A percentile compares a stretch with the other conserved stretches of the same genome.
Conservation (phyloP, 1,140 invertebrate species). For the Drosophila bocki region DNA sequence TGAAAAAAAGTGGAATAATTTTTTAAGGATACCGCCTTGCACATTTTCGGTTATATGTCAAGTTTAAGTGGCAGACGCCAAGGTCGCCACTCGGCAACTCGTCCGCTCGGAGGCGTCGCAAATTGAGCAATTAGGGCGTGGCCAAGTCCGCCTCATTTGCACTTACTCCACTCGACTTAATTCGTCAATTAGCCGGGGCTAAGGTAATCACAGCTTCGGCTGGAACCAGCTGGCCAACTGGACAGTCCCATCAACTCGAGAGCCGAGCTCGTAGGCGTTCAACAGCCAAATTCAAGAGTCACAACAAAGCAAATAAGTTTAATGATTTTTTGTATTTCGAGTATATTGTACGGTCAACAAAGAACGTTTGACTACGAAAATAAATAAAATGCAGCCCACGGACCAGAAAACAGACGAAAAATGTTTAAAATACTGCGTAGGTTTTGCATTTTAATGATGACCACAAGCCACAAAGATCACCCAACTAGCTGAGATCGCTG, state of each 20-base stretch:
- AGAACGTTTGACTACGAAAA: slow-evolving; percentile 80
- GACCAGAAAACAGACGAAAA: slow-evolving; percentile 34
- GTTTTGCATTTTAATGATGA: slow-evolving; percentile 77
- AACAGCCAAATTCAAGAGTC: slow-evolving; percentile 58
- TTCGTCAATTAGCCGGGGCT: slow-evolving; percentile 70
- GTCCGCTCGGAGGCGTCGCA: slow-evolving; percentile 34
- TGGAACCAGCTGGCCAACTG: slow-evolving; percentile 30
- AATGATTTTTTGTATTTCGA: slow-evolving; percentile 46
- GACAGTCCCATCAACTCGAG: slow-evolving; percentile 45
- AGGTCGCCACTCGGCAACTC: slow-evolving; percentile 45
- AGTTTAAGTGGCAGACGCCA: slow-evolving; percentile 67
- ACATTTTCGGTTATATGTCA: slow-evolving; percentile 60
- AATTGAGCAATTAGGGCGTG: slow-evolving; percentile 80
- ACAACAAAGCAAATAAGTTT: slow-evolving; percentile 62
- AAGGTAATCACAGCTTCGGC: slow-evolving; percentile 48
- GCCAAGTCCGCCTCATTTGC: slow-evolving; percentile 55
- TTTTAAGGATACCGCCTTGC: slow-evolving; percentile 56
- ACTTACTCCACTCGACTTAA: slow-evolving; percentile 62
- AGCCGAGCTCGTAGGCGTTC: slow-evolving; percentile 44
- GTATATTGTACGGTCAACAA: slow-evolving; percentile 53
- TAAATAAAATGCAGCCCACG: slow-evolving; percentile 76
- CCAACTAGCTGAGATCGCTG: slow-evolving; percentile 9
- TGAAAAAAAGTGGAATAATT: slow-evolving; percentile 38
- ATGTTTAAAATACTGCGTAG: slow-evolving; percentile 59
- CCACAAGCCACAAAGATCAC: slow-evolving; percentile 50